These are phyloP conservation scores for Phoenicopterus ruber DNA, from an alignment of 2,113 vertebrate genomes.

Conservation along the genomic window DNA sequence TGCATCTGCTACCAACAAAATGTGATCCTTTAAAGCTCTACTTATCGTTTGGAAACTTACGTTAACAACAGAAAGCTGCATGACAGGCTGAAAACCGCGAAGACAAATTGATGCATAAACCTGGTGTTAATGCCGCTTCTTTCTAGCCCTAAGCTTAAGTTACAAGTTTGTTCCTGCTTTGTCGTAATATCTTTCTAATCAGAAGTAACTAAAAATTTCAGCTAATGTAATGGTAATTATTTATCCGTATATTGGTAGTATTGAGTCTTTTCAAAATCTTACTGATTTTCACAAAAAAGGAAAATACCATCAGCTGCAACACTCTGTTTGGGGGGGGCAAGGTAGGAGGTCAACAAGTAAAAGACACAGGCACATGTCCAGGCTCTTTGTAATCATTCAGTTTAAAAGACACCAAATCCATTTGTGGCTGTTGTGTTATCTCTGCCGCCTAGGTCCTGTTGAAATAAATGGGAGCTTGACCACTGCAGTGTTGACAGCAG, in stretches of 20 bases:
- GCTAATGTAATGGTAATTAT: not conserved
- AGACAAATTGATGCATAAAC: slow-evolving; percentile 12
- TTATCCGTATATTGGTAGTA: not conserved
- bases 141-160: not conserved
- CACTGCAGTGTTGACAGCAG: not conserved
- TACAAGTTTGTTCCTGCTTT: not conserved
- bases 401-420: not conserved
- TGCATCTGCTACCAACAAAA: slow-evolving; percentile 1
- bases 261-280: not conserved
- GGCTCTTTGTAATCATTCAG: not conserved
- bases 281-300: not conserved
- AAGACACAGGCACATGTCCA: not conserved
- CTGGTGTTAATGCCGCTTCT: not conserved
- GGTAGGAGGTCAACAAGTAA: not conserved
- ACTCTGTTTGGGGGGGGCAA: not conserved
- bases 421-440: slow-evolving; percentile 9
- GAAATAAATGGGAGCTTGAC: slow-evolving; percentile 3
- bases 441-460: not conserved
- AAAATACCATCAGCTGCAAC: not conserved
- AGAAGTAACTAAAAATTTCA: not conserved
- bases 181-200: not conserved
- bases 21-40: not conserved
- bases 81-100: slow-evolving; percentile 31
- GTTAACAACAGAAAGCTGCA: not conserved
- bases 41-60: not conserved